Evolutionary conservation across 1,140 invertebrate genomes (phyloP), one percentile per base, ranked within the genome.

Genomic region (Frieseomelitta varia): DNA sequence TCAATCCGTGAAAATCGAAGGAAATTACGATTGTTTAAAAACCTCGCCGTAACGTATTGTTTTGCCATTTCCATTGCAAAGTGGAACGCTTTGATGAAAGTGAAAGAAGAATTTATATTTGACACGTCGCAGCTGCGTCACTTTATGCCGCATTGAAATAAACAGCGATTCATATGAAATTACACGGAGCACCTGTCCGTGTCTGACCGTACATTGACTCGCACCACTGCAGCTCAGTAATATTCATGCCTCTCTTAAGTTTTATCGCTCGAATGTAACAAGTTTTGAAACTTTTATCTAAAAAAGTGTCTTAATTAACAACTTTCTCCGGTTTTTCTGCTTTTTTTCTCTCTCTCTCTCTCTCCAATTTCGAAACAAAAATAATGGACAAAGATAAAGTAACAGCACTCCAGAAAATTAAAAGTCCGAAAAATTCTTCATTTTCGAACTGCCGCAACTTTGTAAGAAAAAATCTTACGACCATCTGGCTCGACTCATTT

Each of bases 291-390:
- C 10, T n/a, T 71, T 4, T 24, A 15, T 11, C 6, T n/a, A 17
- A n/a, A 71, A n/a, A 47, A 17, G 14, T n/a, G 30, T 47, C 24
- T 47, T 4, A 4, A n/a, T 14, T 27, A 27, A 53, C 24, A 21
- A 53, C 12, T 30, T 53, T 53, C 24, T 53, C 1, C 58, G 1
- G 24, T 61, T 61, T n/a, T 14, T 19, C 24, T 0, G 11, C 4
- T 0, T 12, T 6, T 4, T 3, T 0, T 17, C 10, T 2, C n/a
- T n/a, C n/a, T n/a, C n/a, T n/a, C 39, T 3, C 39, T 6, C 39
- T 47, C 39, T 47, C 6, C 39, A 47, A 47, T 47, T 47, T 47
- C 39, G 39, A 47, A 47, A 47, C 39, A 47, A 47, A 47, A 47
- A 47, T 47, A 47, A 47, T 47, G 39, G 39, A 47, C 39, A 8